These are phyloP conservation scores for Eupithecia vulgata DNA, from an alignment of 2,888 invertebrate species.

Conservation along the genomic window DNA sequence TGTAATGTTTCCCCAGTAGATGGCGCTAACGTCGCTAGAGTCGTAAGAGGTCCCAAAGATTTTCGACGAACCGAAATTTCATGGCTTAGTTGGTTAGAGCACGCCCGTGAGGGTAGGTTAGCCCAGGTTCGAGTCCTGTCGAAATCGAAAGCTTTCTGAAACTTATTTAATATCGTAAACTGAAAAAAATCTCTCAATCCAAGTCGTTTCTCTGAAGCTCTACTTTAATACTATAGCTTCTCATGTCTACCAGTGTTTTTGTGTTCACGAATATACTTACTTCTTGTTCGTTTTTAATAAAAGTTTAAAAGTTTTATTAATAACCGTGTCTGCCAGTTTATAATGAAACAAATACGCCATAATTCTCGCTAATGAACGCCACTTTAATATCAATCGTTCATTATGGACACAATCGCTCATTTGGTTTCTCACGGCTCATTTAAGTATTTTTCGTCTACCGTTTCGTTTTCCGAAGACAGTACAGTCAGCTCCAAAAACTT, in stretches of 20 bases:
- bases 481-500: constrained; percentile 4
- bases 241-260: background rate
- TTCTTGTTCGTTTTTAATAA: background rate
- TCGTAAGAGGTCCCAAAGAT: too few species aligned
- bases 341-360: constrained; percentile 52
- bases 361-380: constrained; percentile 68
- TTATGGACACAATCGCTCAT: constrained; percentile 82
- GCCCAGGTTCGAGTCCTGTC: too few species aligned
- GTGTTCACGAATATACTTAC: background rate
- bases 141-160: too few species aligned
- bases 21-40: too few species aligned
- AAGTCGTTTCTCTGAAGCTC: too few species aligned
- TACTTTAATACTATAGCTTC: too few species aligned
- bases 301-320: constrained; percentile 5
- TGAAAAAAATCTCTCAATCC: too few species aligned
- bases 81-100: too few species aligned
- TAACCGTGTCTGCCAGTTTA: constrained; percentile 31
- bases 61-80: too few species aligned
- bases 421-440: constrained; percentile 84
- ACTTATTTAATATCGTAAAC: too few species aligned
- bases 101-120: too few species aligned
- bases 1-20: too few species aligned
- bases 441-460: constrained; percentile 84
- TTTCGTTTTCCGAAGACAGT: constrained; percentile 79
- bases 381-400: constrained; percentile 79